Evolutionary conservation across 2,888 invertebrate species (phyloP).

Genomic region (Xanthia icteritia): DNA sequence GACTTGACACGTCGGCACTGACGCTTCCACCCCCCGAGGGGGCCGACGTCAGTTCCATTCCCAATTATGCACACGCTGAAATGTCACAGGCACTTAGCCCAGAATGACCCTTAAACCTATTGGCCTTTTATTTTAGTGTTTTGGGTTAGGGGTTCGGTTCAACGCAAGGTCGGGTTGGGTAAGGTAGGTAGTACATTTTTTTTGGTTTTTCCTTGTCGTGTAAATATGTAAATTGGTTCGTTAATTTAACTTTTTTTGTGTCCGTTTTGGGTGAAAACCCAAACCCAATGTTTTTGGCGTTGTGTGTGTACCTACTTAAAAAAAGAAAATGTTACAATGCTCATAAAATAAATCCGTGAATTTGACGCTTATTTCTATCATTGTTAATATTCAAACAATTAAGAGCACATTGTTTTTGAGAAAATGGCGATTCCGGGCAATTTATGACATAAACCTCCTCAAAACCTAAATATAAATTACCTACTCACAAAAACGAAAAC

Average conservation of each 20-base stretch:
- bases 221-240: conserved; percentile 56
- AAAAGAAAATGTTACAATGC: neutral
- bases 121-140: conserved; percentile 87
- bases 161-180: conserved; percentile 66
- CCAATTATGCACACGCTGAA: conserved; percentile 89
- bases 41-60: conserved; percentile 83
- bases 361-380: neutral
- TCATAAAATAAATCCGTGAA: neutral
- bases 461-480: neutral
- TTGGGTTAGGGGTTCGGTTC: conserved; percentile 77
- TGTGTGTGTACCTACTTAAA: neutral
- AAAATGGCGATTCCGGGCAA: neutral
- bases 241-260: conserved; percentile 13
- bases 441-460: neutral
- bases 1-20: conserved; percentile 89
- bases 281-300: neutral
- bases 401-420: neutral
- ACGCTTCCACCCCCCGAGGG: conserved; percentile 67
- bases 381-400: neutral
- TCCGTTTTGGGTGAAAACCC: neutral
- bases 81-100: conserved; percentile 86
- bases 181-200: neutral
- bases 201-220: conserved; percentile 51
- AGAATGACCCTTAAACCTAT: conserved; percentile 89
- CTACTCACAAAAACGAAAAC: neutral